Base-by-base conservation (phyloP, 2,888 invertebrate species). In the Dynastes hyllus region DNA sequence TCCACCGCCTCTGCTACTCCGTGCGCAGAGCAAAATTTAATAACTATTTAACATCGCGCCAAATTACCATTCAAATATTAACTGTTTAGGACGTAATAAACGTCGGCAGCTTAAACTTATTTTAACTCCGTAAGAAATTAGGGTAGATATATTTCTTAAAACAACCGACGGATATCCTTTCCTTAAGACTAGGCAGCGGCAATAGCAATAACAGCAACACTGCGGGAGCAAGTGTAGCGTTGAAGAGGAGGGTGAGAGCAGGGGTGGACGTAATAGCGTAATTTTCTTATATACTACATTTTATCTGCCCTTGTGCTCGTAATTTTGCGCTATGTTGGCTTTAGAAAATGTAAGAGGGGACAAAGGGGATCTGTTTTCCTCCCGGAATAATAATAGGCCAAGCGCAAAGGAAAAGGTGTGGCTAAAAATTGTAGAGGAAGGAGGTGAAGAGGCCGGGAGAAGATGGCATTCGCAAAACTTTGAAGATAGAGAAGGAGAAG, bases 51-150 rank as follows among this genome's bases (percentile, higher is more conserved):
- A 69, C 50, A 71, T 32, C 55, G 16, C 53, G 55, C 53, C 55
- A 71, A 71, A 71, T 71, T 55, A 71, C 71, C 71, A 55, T 71
- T n/a, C 71, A 71, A 55, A 71, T 71, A 71, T 71, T 55, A 71
- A 71, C 71, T 55, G 71, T 55, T 71, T 71, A 71, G n/a, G 55
- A 37, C 32, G 71, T 55, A 55, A 71, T 71, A 71, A 71, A 71
- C 13, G 55, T 71, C 71, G 55, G 71, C 16, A 45, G 55, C 55
- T 55, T 71, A 71, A 71, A 55, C 53, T 71, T 55, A 71, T 71
- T 71, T 71, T 53, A 71, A 55, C 71, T 16, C 55, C 71, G 58
- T 55, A 71, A 71, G 71, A 71, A 71, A 71, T 71, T 71, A 55
- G 71, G 55, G 71, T 8, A 8, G 71, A 29, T 55, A 58, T 55